Conservation (phyloP, 1,140 invertebrate species). For the Zaprionus davidi region DNA sequence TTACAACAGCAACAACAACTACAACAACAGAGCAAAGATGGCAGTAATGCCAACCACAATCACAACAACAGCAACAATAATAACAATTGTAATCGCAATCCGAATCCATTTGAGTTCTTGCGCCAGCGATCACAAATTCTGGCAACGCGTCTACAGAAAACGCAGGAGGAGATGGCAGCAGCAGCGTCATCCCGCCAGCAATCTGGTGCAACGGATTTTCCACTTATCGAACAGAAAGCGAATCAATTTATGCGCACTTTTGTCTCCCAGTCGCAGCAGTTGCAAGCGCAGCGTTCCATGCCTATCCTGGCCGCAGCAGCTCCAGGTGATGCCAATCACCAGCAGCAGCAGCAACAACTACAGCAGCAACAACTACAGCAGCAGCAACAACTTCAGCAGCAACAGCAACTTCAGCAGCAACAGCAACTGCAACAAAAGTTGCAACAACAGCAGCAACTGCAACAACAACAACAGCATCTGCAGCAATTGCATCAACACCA, state of each 20-base stretch:
- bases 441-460: not conserved
- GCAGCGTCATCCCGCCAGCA: not conserved
- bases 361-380: not conserved
- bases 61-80: not conserved
- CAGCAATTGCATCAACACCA: constrained; percentile 8
- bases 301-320: not conserved
- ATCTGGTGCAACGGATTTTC: not conserved
- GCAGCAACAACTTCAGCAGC: not conserved
- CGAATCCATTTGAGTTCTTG: constrained; percentile 33
- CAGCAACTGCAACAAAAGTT: not conserved
- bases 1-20: not conserved
- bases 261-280: constrained; percentile 14
- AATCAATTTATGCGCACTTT: constrained; percentile 38
- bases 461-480: not conserved
- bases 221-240: constrained; percentile 27
- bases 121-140: constrained; percentile 55
- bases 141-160: constrained; percentile 46
- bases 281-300: constrained; percentile 23
- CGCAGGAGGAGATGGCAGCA: constrained; percentile 47
- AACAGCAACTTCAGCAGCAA: not conserved
- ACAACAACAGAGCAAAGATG: constrained; percentile 7
- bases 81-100: constrained; percentile 4
- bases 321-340: not conserved
- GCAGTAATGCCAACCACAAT: constrained; percentile 4
- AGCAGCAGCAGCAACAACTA: constrained; percentile 5